These are phyloP conservation scores for Cherax quadricarinatus DNA, from an alignment of 1,140 invertebrate species.

Conservation along the genomic window DNA sequence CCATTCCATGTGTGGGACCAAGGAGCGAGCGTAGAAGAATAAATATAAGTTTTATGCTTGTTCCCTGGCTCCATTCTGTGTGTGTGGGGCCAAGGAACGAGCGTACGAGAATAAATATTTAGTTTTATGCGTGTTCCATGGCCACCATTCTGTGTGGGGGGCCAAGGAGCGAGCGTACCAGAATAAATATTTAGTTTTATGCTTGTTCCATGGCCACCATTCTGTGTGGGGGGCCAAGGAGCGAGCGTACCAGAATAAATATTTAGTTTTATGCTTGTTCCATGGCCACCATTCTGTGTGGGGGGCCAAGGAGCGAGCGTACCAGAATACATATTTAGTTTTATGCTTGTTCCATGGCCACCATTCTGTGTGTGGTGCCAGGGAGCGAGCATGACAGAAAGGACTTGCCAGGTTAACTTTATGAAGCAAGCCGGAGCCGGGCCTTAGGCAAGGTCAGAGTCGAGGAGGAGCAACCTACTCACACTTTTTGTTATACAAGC, in stretches of 20 bases:
- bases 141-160: not conserved
- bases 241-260: not conserved
- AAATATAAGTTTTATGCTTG: no score
- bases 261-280: not conserved
- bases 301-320: not conserved
- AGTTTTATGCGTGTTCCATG: not conserved
- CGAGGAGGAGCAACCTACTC: not conserved
- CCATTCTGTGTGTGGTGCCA: not conserved
- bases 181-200: not conserved
- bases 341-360: constrained; percentile 10
- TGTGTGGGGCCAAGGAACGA: no score
- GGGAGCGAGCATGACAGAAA: not conserved
- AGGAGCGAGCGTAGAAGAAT: no score
- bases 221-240: not conserved
- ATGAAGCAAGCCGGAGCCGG: not conserved
- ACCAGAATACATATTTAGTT: not conserved
- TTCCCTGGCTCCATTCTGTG: no score
- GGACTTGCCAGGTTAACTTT: no score
- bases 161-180: not conserved
- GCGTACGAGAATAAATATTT: no score
- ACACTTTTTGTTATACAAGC: no score
- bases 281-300: not conserved
- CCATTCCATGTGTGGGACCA: no score
- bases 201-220: not conserved
- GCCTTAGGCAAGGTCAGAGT: not conserved